These are phyloP conservation scores for Venturia canescens DNA, from an alignment of 1,140 invertebrate species.

Conservation along the genomic window DNA sequence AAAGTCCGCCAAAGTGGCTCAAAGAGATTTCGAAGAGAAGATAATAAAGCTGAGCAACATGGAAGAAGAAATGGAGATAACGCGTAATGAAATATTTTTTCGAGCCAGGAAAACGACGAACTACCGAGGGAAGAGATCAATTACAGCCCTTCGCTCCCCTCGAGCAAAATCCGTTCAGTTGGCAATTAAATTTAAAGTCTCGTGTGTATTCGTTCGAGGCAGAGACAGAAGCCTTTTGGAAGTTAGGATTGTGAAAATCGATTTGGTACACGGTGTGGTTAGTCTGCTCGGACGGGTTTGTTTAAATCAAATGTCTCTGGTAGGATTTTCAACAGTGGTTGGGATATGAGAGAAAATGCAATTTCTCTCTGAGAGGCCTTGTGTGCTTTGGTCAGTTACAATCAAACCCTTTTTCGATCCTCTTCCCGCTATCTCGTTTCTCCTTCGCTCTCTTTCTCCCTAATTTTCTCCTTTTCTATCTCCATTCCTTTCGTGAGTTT, in stretches of 20 bases:
- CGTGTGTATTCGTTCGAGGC: neutral
- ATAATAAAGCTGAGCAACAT: too few relatives aligned
- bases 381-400: slow-evolving; percentile 10
- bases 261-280: neutral
- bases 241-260: neutral
- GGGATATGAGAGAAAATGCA: neutral
- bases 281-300: slow-evolving; percentile 14
- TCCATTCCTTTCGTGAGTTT: neutral
- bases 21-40: too few relatives aligned
- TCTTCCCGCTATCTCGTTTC: neutral
- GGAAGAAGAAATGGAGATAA: too few relatives aligned
- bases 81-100: too few relatives aligned
- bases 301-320: neutral
- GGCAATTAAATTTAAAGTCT: neutral
- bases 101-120: neutral
- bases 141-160: neutral
- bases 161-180: neutral
- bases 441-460: neutral
- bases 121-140: neutral
- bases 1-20: too few relatives aligned
- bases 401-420: slow-evolving; percentile 17
- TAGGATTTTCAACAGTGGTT: neutral
- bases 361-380: slow-evolving; percentile 5
- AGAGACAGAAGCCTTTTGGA: neutral
- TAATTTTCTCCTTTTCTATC: neutral